These are phyloP conservation scores for Trichogramma pretiosum DNA, from an alignment of 1,140 invertebrate genomes.

Conservation along the genomic window DNA sequence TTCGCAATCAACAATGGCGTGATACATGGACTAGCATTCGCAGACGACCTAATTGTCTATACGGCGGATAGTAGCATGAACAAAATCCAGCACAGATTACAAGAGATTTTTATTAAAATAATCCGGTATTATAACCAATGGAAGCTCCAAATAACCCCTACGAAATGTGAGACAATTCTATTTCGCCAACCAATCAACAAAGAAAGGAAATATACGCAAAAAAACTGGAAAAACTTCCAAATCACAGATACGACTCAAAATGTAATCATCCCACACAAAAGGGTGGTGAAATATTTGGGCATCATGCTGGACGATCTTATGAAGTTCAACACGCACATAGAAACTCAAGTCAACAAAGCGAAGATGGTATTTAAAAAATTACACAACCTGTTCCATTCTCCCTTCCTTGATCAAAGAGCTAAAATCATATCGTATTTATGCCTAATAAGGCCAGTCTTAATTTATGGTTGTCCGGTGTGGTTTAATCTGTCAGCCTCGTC, in stretches of 20 bases:
- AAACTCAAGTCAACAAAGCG: slow-evolving; percentile 18
- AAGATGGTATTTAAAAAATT: slow-evolving; percentile 16
- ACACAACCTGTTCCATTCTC: slow-evolving; percentile 17
- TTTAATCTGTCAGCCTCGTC: slow-evolving; percentile 16
- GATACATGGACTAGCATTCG: slow-evolving; percentile 10
- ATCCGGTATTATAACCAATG: slow-evolving; percentile 4
- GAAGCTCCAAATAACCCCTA: slow-evolving; percentile 7
- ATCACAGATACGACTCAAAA: no score
- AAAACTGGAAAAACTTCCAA: slow-evolving; percentile 13
- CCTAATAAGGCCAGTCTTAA: slow-evolving; percentile 22
- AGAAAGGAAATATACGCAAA: no score
- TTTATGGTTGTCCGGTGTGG: slow-evolving; percentile 23
- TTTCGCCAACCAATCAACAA: no score
- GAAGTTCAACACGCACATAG: slow-evolving; percentile 14
- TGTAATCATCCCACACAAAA: slow-evolving; percentile 15
- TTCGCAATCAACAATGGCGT: neutral
- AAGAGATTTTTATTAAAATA: slow-evolving; percentile 3
- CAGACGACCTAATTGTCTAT: slow-evolving; percentile 20
- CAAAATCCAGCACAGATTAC: neutral
- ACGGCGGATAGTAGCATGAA: slow-evolving; percentile 1
- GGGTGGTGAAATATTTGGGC: slow-evolving; percentile 20
- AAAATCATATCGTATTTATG: slow-evolving; percentile 24
- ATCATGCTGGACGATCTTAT: slow-evolving; percentile 19
- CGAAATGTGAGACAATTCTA: slow-evolving; percentile 14
- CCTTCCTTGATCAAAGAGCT: slow-evolving; percentile 11